Evolutionary conservation across 2,888 invertebrate species (phyloP), one percentile per base, ranked within the genome.

Genomic region (Macaria liturata): DNA sequence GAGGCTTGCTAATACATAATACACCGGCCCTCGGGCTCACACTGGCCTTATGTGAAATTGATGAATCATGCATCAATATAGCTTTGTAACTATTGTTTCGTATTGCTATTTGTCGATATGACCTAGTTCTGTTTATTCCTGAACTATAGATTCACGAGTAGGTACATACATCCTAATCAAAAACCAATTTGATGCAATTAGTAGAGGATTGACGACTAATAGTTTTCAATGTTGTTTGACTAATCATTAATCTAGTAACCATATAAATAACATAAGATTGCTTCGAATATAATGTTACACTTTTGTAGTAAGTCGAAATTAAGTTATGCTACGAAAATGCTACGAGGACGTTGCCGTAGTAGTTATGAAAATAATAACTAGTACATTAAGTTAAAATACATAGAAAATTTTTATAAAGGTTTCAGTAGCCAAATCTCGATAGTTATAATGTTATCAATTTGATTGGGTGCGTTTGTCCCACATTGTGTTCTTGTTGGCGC

Each of bases 401-500:
- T 7, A 37, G 9, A 42, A 1, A 42, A 42, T 4, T 42, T n/a
- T 42, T 9, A n/a, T 3, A 49, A 54, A 32, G 45, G 20, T 40
- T n/a, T 49, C 32, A 34, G 43, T 37, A 40, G 47, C 31, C 3
- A 4, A n/a, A 53, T 48, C n/a, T 52, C 37, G 37, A 57, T 43
- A 20, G 51, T 30, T 48, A 20, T 67, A 65, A 70, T 63, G 68
- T 63, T 71, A 69, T 70, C 67, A 71, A 74, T 78, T 74, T 73
- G 79, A 78, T 81, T 76, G 80, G 72, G 72, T 72, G 66, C 64
- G 68, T 60, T 66, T 71, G 80, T 62, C 75, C 78, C 70, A 80
- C 78, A 80, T 82, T 75, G 65, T 8, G 68, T 69, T 68, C 72
- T 75, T 75, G 80, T 80, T 78, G 59, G 71, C 72, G 70, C 68